Conservation (phyloP, 1,140 invertebrate species). For the Magallana angulata region DNA sequence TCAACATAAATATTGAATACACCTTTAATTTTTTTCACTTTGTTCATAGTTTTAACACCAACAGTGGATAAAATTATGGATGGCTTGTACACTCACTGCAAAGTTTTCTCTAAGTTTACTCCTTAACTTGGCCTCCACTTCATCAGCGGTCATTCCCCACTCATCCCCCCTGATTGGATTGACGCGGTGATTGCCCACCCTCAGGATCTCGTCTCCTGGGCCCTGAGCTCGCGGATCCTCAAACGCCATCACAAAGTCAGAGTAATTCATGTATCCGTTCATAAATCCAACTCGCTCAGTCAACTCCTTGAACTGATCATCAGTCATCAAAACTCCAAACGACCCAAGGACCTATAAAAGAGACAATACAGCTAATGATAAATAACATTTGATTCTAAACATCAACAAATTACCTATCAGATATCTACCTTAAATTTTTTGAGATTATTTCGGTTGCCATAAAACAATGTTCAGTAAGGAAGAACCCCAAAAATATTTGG, state of each 20-base stretch:
- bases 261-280: conserved; percentile 73
- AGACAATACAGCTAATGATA: background rate
- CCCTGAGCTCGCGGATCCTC: conserved; percentile 68
- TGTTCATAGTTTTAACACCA: too few species aligned
- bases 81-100: conserved; percentile 68
- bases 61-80: too few species aligned
- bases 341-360: conserved; percentile 68
- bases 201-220: conserved; percentile 58
- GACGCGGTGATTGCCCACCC: conserved; percentile 72
- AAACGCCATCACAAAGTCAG: conserved; percentile 74
- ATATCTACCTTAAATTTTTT: too few species aligned
- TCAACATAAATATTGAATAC: too few species aligned
- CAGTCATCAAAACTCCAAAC: conserved; percentile 72
- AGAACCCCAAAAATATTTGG: too few species aligned
- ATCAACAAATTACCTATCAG: too few species aligned
- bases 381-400: background rate
- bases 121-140: conserved; percentile 72
- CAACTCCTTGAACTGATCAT: conserved; percentile 75
- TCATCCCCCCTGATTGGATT: conserved; percentile 76
- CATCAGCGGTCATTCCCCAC: conserved; percentile 72
- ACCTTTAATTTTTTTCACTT: too few species aligned
- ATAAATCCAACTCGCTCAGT: conserved; percentile 70
- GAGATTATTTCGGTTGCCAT: too few species aligned
- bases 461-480: too few species aligned
- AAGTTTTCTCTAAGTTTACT: conserved; percentile 77